Conservation (phyloP, 2,113 vertebrate species). For the Chaetura pelagica region DNA sequence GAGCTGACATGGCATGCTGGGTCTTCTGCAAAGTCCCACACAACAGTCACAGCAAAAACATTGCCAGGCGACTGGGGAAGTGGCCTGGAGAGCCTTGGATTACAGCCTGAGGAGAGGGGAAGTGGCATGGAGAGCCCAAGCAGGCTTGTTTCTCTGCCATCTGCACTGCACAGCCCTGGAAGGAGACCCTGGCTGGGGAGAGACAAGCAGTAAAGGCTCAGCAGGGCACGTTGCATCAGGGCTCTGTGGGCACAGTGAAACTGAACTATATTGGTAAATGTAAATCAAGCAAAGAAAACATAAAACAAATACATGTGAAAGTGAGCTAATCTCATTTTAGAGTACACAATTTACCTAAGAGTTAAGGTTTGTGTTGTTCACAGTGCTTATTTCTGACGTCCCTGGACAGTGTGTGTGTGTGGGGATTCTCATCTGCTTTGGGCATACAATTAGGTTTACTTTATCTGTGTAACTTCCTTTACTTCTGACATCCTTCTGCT, state of each 20-base stretch:
- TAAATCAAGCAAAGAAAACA: slow-evolving; percentile 34
- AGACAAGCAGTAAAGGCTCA: background rate
- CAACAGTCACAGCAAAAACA: background rate
- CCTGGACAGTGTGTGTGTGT: background rate
- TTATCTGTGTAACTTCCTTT: background rate
- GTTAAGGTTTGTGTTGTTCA: background rate
- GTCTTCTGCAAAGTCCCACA: background rate
- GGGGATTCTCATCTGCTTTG: background rate
- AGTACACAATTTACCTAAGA: background rate
- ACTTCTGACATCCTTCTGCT: background rate
- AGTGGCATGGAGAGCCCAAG: background rate
- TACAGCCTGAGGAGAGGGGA: background rate
- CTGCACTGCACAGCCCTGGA: background rate
- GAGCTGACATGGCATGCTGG: background rate
- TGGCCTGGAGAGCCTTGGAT: background rate
- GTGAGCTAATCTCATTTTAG: background rate
- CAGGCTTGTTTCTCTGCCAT: background rate
- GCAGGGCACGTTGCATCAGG: background rate
- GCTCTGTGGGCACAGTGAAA: background rate
- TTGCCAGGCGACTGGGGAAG: background rate
- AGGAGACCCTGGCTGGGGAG: background rate
- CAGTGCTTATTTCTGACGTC: background rate
- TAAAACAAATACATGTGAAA: background rate
- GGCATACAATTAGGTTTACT: background rate
- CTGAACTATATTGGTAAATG: background rate